Percentiles rank a stretch among this genome's conserved stretches.
Evolutionary conservation across 2,797 vertebrate genomes (phyloP).

Genomic region (Oreonectes daqikongensis): DNA sequence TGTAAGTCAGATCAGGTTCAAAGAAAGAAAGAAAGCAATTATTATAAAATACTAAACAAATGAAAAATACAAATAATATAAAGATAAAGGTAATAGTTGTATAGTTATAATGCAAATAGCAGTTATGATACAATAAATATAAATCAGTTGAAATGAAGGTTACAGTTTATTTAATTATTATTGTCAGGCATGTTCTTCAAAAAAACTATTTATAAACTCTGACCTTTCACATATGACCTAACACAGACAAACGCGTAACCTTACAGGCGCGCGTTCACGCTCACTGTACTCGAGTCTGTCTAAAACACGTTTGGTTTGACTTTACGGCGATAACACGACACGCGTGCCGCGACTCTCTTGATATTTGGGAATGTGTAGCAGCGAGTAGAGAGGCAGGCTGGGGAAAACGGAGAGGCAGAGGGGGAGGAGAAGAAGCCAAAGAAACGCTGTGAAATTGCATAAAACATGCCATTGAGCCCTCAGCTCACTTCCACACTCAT

Average conservation of each 20-base stretch:
- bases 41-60: no score
- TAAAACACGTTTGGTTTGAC: background rate
- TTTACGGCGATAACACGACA: constrained; percentile 24
- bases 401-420: constrained; percentile 4
- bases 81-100: no score
- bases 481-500: constrained; percentile 51
- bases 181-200: no score
- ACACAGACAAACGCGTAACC: background rate
- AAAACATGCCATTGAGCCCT: constrained; percentile 61
- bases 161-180: no score
- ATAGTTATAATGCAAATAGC: background rate
- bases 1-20: no score
- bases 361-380: constrained; percentile 53
- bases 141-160: background rate
- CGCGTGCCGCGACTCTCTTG: constrained; percentile 59
- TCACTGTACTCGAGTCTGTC: background rate
- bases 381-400: constrained; percentile 30
- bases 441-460: constrained; percentile 60
- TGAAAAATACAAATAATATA: no score
- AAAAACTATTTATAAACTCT: background rate
- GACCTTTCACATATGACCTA: background rate
- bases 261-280: background rate
- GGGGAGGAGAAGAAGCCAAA: constrained; percentile 38
- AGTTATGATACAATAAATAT: no score
- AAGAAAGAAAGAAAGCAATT: no score